A percentile compares a stretch with the other conserved stretches of the same genome.
phyloP scores from a whole-genome alignment of 2,797 vertebrate species.

The Lateolabrax maculatus region DNA sequence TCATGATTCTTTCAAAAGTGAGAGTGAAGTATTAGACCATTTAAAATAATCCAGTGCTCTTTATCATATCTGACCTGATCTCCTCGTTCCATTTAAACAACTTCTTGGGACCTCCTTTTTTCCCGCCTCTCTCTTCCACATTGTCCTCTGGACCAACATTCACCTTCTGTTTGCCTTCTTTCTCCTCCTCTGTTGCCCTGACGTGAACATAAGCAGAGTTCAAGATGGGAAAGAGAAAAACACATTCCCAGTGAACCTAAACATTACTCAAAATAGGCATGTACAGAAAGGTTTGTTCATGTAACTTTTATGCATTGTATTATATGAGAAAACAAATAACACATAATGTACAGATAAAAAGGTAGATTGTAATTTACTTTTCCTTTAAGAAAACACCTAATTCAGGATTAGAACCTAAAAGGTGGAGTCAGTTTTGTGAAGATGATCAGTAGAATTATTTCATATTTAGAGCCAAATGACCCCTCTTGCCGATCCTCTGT shows the following conservation, averaged over 20 bases:
- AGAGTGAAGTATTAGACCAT: background rate
- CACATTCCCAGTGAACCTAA: background rate
- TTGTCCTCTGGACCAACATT: conserved; percentile 81
- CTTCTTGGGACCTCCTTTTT: conserved; percentile 90
- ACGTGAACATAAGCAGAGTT: background rate
- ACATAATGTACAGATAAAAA: too few species aligned
- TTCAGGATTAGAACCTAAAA: background rate
- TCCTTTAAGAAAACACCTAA: too few species aligned
- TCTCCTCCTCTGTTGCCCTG: conserved; percentile 82
- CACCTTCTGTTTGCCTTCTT: conserved; percentile 87
- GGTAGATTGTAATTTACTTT: too few species aligned
- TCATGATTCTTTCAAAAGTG: background rate
- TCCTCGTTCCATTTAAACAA: conserved; percentile 95
- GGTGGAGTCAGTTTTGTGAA: background rate
- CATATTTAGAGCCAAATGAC: background rate
- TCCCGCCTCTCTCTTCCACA: conserved; percentile 88
- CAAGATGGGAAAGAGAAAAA: background rate
- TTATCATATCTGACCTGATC: conserved; percentile 88
- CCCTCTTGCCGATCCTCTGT: background rate
- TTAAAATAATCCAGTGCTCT: background rate
- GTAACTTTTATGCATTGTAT: background rate
- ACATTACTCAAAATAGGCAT: background rate
- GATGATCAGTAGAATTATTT: background rate
- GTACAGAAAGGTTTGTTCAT: background rate
- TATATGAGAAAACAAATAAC: background rate